These are phyloP conservation scores for Catostomus latipinnis DNA, from an alignment of 2,797 vertebrate species.

Conservation along the genomic window DNA sequence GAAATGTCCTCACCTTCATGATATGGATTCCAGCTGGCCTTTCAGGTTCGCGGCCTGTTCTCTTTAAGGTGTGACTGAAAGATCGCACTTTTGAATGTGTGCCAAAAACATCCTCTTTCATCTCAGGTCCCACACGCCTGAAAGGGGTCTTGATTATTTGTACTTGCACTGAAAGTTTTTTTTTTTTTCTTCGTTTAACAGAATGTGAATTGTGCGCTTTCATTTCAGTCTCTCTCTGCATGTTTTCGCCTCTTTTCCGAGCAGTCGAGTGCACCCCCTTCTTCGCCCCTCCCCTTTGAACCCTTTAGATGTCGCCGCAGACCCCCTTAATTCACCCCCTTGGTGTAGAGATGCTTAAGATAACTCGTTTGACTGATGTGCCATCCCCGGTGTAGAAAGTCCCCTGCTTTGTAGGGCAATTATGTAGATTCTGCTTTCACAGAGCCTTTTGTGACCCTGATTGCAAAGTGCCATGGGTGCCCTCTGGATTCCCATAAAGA, in stretches of 20 bases:
- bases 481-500: conserved; percentile 53
- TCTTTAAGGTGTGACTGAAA: conserved; percentile 64
- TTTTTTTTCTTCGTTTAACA: conserved; percentile 51
- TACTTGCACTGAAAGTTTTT: conserved; percentile 61
- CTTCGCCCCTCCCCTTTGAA: conserved; percentile 28
- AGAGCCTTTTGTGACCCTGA: conserved; percentile 49
- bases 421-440: conserved; percentile 75
- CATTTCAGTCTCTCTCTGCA: conserved; percentile 42
- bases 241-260: conserved; percentile 65
- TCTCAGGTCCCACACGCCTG: conserved; percentile 68
- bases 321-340: conserved; percentile 56
- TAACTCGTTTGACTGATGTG: conserved; percentile 78
- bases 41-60: conserved; percentile 24
- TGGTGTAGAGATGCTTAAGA: conserved; percentile 69
- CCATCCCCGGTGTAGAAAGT: conserved; percentile 70
- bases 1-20: conserved; percentile 19
- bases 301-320: conserved; percentile 71
- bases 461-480: conserved; percentile 50
- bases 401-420: conserved; percentile 72
- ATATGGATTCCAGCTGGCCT: conserved; percentile 28
- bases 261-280: conserved; percentile 36
- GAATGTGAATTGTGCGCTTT: conserved; percentile 53
- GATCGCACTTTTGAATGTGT: conserved; percentile 67
- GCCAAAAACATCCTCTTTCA: conserved; percentile 76
- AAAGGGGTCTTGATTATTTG: conserved; percentile 72